Evolutionary conservation across 2,113 vertebrate genomes (phyloP).

Genomic region (Emydura subglobosa): DNA sequence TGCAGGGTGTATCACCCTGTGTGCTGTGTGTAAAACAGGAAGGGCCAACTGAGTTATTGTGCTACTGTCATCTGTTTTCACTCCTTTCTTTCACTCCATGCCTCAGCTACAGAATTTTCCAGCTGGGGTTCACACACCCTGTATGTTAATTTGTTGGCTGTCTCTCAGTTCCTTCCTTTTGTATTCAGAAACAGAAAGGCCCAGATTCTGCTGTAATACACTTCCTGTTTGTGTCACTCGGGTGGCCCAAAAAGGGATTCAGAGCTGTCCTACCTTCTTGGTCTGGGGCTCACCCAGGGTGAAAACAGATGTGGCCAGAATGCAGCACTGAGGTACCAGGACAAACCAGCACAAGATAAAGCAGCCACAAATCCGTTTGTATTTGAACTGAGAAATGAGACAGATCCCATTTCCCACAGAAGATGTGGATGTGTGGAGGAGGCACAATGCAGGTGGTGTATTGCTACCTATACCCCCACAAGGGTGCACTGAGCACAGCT

Average conservation of each 20-base stretch:
- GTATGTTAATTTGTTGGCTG: neutral
- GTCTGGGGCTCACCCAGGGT: neutral
- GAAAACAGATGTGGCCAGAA: neutral
- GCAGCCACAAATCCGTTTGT: neutral
- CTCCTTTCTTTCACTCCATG: neutral
- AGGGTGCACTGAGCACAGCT: neutral
- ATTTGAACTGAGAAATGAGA: neutral
- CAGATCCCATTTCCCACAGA: neutral
- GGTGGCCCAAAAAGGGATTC: neutral
- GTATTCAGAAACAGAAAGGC: neutral
- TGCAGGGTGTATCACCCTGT: neutral
- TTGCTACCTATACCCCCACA: neutral
- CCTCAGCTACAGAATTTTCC: neutral
- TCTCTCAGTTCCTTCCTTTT: neutral
- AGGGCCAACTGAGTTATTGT: neutral
- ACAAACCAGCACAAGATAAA: neutral
- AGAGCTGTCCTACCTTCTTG: neutral
- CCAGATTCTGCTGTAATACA: neutral
- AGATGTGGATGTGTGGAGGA: neutral
- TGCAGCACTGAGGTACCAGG: neutral
- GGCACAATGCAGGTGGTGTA: neutral
- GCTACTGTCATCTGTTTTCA: neutral
- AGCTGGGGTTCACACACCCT: neutral
- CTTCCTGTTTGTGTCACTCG: neutral
- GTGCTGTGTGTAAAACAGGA: neutral